Evolutionary conservation across 2,113 vertebrate species (phyloP), one percentile per base, ranked within the genome.

Genomic region (Burhinus bistriatus): DNA sequence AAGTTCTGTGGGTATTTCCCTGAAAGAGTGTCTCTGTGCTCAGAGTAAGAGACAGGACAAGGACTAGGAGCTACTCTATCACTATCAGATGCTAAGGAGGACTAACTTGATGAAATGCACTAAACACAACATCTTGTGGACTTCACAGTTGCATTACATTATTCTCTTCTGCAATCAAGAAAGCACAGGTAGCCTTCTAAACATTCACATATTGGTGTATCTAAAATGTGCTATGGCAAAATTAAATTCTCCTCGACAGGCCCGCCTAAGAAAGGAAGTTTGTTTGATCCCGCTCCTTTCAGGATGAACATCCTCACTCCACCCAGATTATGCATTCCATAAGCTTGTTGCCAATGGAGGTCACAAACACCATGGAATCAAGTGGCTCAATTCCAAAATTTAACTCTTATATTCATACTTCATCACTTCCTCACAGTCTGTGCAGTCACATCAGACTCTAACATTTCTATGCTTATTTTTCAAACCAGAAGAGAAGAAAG

Each of bases 161-260:
- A 38, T 9, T 54, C 23, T 40, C 69, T 73, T 61, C 40, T 70
- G 51, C 18, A 52, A 58, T 12, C 14, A 76, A 55, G 25, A 83
- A 82, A 79, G 57, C 42, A 79, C 38, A 68, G 15, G 34, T 17
- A 76, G 26, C 11, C 44, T 83, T 69, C 8, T 34, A 90, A 90
- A 72, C 9, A 42, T 55, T 59, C 29, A 32, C 12, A 20, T 51
- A 45, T 12, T 5, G 6, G 4, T 1, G 0, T 26, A 42, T 7
- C 15, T n/a, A 88, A 88, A 80, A 86, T 4, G 22, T 51, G 57
- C 44, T 15, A 9, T 26, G 40, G 15, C 20, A 86, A 69, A 92
- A 79, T 62, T 8, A 85, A 92, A 61, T 45, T 47, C 32, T 76
- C 17, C 79, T 85, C 18, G 38, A 49, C 9, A 7, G 2, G 44